Base-by-base conservation (phyloP, 1,140 invertebrate species). In the Globodera rostochiensis region DNA sequence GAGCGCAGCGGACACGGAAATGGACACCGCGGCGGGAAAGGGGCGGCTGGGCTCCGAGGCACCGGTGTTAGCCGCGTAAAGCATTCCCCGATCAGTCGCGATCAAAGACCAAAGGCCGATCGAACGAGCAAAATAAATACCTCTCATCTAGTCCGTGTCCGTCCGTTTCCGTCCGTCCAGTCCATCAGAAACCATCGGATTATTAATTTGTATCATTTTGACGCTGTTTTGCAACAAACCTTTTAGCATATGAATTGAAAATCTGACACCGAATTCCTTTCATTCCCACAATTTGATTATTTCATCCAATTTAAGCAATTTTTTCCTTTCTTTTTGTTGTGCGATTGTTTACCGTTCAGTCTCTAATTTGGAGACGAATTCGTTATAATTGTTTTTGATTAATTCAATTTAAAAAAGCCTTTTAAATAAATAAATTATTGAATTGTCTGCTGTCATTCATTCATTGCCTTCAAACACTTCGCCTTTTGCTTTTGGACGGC, bases 41-140 rank as follows among this genome's bases (percentile, higher is more conserved):
- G 57, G 57, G 15, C 57, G 15, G 15, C 57, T 36, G 36, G 36
- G 57, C 57, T 6, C 5, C 11, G 57, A 64, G 15, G 57, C 57
- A 6, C 57, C 57, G 57, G 57, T 64, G 11, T 6, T 64, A 19
- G 57, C 57, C 13, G 57, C 57, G 11, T 64, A 19, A 64, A 15
- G 11, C 57, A 64, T 13, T 7, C 50, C 7, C 11, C 50, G 50
- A 53, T 53, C 50, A 53, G 50, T 53, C 7, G 50, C 11, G 50
- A 53, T 53, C 50, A 53, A 19, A 15, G 57, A 64, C 19, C 57
- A 64, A 80, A 86, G 87, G 9, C 80, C 86, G 49, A 87, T 75
- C 25, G 86, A 86, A 73, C 86, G 86, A 13, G 86, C 86, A 84
- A 77, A 7, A 80, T 87, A 2, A 79, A 82, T 50, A 81, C 78